Conservation (phyloP, 2,888 invertebrate species). For the Micropterix aruncella region DNA sequence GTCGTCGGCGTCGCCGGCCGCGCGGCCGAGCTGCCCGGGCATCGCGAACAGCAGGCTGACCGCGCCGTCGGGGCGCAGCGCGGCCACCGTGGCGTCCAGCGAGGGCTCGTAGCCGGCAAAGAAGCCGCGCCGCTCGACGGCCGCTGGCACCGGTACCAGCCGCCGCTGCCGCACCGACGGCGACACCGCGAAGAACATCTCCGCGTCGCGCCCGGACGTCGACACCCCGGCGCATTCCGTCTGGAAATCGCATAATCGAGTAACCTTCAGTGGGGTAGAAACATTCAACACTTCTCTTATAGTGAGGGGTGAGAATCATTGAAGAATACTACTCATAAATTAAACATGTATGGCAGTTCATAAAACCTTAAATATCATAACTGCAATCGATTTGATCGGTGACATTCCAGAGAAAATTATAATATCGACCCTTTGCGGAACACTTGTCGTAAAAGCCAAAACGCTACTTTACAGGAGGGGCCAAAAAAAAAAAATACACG, state of each 20-base stretch:
- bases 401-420: no score
- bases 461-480: no score
- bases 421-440: no score
- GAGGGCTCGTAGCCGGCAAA: constrained; percentile 75
- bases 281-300: no score
- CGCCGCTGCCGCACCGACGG: constrained; percentile 67
- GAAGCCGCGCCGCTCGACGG: constrained; percentile 61
- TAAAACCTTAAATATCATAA: no score
- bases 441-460: no score
- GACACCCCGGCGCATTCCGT: constrained; percentile 67
- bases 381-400: no score
- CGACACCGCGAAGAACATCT: constrained; percentile 74
- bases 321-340: no score
- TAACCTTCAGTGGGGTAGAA: no score
- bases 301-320: no score
- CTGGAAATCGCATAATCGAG: constrained; percentile 39
- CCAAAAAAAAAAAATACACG: no score
- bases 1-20: constrained; percentile 71
- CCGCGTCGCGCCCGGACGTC: constrained; percentile 65
- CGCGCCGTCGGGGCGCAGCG: constrained; percentile 54
- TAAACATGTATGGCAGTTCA: no score
- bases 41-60: constrained; percentile 70
- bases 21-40: constrained; percentile 74
- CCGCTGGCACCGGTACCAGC: constrained; percentile 72
- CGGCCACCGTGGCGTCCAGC: constrained; percentile 71